Evolutionary conservation across 2,888 invertebrate species (phyloP), one percentile per base, ranked within the genome.

Genomic region (Thecophora atra): DNA sequence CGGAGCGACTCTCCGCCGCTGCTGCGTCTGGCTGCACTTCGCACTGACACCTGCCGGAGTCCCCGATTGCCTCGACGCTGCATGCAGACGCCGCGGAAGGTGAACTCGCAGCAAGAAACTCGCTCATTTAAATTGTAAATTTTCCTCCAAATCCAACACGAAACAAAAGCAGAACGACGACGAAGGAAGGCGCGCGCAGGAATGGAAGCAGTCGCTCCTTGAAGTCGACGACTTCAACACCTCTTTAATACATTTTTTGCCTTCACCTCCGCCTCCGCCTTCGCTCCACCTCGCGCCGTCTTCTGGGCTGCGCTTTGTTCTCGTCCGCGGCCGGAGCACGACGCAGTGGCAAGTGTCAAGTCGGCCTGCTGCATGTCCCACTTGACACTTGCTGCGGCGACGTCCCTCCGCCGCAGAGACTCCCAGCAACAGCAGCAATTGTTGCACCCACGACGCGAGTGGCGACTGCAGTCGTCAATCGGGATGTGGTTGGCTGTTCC

Each of bases 41-140:
- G 13, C 71, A 60, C 64, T 73, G 77, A 77, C 78, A 78, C 77
- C 77, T 78, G 75, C 77, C 77, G 77, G 77, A 75, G 77, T 77
- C 77, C 76, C 75, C 74, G 78, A 78, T 77, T 77, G 75, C 73
- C 74, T 73, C 75, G 78, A 77, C 77, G 77, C 37, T 37, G n/a
- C 37, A 1, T 37, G 37, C 37, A 37, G 37, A 71, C 42, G 63
- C 42, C 30, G 37, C 8, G n/a, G 47, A 54, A 24, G 13, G 11
- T 30, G 62, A 58, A 56, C 42, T 62, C 42, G 58, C 30, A 21
- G 44, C n/a, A 56, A 54, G 54, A 30, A 60, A 28, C 26, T 62
- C 52, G 51, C 28, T 71, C 73, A 73, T 75, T 73, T 73, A 76
- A 76, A 76, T 74, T 74, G 72, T 62, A 77, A 75, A 77, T 77